Evolutionary conservation across 2,797 vertebrate species (phyloP), one percentile per base, ranked within the genome.

Genomic region (Molossus alvarezi): DNA sequence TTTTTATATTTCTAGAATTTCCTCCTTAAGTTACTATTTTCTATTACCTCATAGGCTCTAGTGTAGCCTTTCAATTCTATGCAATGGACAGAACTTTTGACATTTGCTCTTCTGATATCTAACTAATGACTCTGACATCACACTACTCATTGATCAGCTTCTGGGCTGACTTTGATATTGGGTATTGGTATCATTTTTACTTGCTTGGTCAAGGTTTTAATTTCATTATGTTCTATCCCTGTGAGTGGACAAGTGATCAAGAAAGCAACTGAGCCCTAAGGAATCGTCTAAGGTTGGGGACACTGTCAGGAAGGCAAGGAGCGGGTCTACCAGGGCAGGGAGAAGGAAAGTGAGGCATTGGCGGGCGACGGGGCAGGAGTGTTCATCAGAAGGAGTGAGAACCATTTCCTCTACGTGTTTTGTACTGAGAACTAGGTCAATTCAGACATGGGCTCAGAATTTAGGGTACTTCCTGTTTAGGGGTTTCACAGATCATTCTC

Each of bases 1-100:
- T 83, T 71, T 95, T 90, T 67, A 7, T 64, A 80, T 73, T 82
- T 48, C 21, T 33, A 82, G 29, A 83, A 58, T 93, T 48, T 90
- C 41, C 27, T 81, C 23, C 81, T 83, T 82, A 64, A 51, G 9
- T 86, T 75, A 57, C 48, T 17, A 21, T 82, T 95, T 88, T 81
- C 57, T 88, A 7, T 86, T 65, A 57, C 20, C 12, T 96, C 55
- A 27, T 72, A 33, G 81, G 69, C 37, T 37, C 75, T 84, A 14
- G 1, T 15, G 93, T 75, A 67, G 17, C 73, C 53, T 94, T 76
- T 83, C 2, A 37, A 0, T 75, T 62, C 57, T 62, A 0, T 53
- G 2, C 3, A 67, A 9, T 72, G 20, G 48, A 53, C 0, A n/a
- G 64, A 96, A 62, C 11, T n/a, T 91, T 79, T 60, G 81, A 86